These are phyloP conservation scores for Dichetophora obliterata DNA, from an alignment of 2,888 invertebrate species.

Conservation along the genomic window DNA sequence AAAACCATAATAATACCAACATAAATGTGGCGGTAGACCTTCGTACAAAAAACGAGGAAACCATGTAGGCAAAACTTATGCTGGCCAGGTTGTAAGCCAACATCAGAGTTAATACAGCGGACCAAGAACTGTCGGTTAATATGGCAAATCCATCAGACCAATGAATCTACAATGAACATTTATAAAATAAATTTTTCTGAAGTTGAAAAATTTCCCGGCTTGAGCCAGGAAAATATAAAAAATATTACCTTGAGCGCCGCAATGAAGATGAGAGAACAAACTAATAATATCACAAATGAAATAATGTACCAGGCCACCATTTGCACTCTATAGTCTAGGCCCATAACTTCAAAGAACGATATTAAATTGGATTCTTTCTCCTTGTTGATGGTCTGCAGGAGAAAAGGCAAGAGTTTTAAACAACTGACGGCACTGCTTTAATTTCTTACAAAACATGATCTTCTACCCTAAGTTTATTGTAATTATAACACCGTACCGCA, in stretches of 20 bases:
- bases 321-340: slow-evolving; percentile 82
- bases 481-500: no score
- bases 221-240: no score
- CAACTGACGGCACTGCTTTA: no score
- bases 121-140: slow-evolving; percentile 8
- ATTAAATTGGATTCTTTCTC: slow-evolving; percentile 50
- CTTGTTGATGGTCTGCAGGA: slow-evolving; percentile 8
- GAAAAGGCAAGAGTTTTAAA: not conserved
- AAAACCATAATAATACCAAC: slow-evolving; percentile 80
- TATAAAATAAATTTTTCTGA: no score
- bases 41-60: slow-evolving; percentile 78
- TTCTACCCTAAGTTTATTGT: no score
- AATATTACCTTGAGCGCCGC: slow-evolving; percentile 68
- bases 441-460: no score
- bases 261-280: slow-evolving; percentile 73
- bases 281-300: slow-evolving; percentile 75
- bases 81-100: slow-evolving; percentile 77
- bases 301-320: slow-evolving; percentile 87
- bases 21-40: slow-evolving; percentile 75
- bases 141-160: slow-evolving; percentile 64
- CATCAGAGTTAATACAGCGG: slow-evolving; percentile 75
- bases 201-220: not conserved
- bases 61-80: slow-evolving; percentile 80
- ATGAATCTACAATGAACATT: slow-evolving; percentile 57
- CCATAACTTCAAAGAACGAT: slow-evolving; percentile 83